phyloP scores from a whole-genome alignment of 2,888 invertebrate species.

The Ophion obscuratus region DNA sequence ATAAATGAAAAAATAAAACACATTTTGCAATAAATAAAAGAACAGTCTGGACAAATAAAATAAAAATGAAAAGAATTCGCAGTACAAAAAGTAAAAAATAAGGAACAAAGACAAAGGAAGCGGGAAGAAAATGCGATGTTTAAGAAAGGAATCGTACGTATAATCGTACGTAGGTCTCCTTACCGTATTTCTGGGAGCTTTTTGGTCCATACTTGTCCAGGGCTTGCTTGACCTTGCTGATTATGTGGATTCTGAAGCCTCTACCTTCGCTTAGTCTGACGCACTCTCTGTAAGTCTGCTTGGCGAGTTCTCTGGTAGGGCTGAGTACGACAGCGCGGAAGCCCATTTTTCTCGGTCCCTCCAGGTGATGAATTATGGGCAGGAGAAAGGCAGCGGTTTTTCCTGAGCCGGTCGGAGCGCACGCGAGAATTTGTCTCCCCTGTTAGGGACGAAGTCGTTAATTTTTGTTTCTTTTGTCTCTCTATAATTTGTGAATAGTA shows the following conservation, averaged over 20 bases:
- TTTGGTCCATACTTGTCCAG: constrained; percentile 90
- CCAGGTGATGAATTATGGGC: constrained; percentile 92
- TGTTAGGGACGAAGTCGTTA: constrained; percentile 75
- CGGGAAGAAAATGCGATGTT: background rate
- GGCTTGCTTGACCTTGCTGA: constrained; percentile 91
- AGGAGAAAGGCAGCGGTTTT: constrained; percentile 98
- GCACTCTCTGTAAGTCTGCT: constrained; percentile 94
- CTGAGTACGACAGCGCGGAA: constrained; percentile 95
- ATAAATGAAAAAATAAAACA: no score
- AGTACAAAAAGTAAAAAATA: no score
- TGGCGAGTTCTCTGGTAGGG: constrained; percentile 97
- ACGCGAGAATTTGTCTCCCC: constrained; percentile 94
- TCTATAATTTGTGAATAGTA: background rate
- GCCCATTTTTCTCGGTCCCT: constrained; percentile 89
- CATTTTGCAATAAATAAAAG: no score
- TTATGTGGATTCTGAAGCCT: constrained; percentile 90
- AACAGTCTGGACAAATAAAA: no score
- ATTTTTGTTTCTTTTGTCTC: background rate
- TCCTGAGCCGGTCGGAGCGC: constrained; percentile 99
- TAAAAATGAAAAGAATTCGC: no score
- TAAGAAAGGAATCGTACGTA: no score
- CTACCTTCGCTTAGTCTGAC: constrained; percentile 90
- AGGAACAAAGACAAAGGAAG: no score
- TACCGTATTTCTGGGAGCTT: constrained; percentile 91
- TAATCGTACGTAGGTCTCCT: constrained; percentile 69